Evolutionary conservation across 2,888 invertebrate species (phyloP).

Genomic region (Thecocarcelia acutangulata): DNA sequence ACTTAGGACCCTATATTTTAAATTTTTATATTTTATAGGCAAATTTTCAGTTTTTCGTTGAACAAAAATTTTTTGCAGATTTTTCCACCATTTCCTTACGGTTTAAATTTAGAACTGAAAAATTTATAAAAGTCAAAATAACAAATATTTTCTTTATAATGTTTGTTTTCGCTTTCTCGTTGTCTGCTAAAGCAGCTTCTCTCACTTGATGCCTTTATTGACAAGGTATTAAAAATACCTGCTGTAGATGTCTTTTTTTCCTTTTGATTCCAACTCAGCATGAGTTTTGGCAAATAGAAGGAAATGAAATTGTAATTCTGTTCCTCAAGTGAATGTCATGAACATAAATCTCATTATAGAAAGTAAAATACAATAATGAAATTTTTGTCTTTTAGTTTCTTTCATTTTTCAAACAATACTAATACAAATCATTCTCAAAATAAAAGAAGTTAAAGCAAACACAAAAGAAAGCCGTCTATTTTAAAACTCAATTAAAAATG

Average conservation of each 20-base stretch:
- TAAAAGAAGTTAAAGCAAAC: background rate
- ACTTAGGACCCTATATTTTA: no score
- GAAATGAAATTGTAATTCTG: constrained; percentile 4
- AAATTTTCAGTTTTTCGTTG: no score
- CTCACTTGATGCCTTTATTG: background rate
- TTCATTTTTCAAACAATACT: constrained; percentile 6
- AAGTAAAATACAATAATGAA: constrained; percentile 14
- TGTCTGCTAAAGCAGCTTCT: background rate
- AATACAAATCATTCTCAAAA: background rate
- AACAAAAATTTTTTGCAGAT: no score
- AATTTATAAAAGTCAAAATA: no score
- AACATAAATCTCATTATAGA: constrained; percentile 32
- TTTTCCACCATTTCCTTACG: no score
- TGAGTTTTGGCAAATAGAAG: constrained; percentile 3
- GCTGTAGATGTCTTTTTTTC: constrained; percentile 14
- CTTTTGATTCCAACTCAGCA: constrained; percentile 21
- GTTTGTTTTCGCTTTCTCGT: no score
- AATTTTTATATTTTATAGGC: no score
- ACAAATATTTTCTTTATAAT: no score
- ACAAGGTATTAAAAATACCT: constrained; percentile 22
- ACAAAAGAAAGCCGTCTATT: constrained; percentile 1
- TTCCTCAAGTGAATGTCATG: constrained; percentile 36
- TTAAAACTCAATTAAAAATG: constrained; percentile 25
- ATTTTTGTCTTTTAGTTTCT: background rate
- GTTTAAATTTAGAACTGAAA: no score